phyloP scores from a whole-genome alignment of 2,888 invertebrate genomes.

The Escarpia spicata region DNA sequence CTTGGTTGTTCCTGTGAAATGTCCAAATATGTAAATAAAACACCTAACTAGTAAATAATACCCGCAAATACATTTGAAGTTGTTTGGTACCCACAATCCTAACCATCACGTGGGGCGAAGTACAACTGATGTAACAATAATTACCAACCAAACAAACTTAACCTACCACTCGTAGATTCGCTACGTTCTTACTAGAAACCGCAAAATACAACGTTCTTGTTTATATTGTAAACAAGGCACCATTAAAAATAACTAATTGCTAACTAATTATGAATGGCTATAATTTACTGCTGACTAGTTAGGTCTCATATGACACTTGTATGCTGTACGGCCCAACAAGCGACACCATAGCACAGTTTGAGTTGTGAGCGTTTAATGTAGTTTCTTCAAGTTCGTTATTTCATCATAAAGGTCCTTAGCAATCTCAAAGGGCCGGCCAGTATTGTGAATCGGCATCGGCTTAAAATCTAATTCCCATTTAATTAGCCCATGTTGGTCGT shows the following conservation, averaged over 20 bases:
- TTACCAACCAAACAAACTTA: too few relatives aligned
- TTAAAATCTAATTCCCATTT: constrained; percentile 13
- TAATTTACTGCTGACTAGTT: background rate
- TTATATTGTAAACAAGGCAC: background rate
- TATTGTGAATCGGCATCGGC: background rate
- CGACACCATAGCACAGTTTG: background rate
- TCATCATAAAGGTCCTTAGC: background rate
- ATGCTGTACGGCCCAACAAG: background rate
- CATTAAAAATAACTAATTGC: background rate
- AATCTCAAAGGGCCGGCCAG: background rate
- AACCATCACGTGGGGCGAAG: too few relatives aligned
- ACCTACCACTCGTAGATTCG: too few relatives aligned
- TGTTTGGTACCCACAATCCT: too few relatives aligned
- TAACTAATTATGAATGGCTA: background rate
- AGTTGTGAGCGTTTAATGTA: background rate
- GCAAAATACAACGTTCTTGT: too few relatives aligned
- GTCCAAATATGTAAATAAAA: too few relatives aligned
- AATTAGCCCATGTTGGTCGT: background rate
- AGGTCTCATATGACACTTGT: background rate
- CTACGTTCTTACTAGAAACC: too few relatives aligned
- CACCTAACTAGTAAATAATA: too few relatives aligned
- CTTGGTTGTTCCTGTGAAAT: too few relatives aligned
- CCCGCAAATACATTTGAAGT: too few relatives aligned
- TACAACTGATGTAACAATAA: too few relatives aligned
- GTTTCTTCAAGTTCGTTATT: constrained; percentile 5